Base-by-base conservation (phyloP, 2,113 vertebrate genomes). In the Menidia beryllina region DNA sequence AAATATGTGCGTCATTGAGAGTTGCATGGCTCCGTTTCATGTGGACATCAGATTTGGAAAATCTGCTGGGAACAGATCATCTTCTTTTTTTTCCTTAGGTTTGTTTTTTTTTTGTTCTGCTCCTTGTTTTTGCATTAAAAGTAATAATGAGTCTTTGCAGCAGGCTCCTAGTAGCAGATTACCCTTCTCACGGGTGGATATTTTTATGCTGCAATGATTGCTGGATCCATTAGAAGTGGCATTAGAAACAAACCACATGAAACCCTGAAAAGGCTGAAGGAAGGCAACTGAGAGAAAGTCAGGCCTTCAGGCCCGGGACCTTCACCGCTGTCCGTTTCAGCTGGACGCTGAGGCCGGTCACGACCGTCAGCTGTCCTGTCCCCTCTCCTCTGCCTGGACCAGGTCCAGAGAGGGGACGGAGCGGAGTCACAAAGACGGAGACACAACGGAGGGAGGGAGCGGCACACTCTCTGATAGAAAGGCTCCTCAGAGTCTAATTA, bases 401-500 rank as follows among this genome's bases (percentile, higher is more conserved):
- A 3, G 60, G 60, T 83, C 84, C 86, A 85, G 53, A 60, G 56
- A 72, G 30, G 82, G 70, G 72, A 77, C 58, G 57, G 9, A n/a
- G 20, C 38, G 19, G 10, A 17, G 36, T 55, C 57, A 62, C 53
- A 47, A 58, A 77, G 60, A 59, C 48, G 62, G 48, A 55, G 41
- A 55, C 50, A 34, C 48, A 13, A 27, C 45, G 64, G 25, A 15
- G 50, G 49, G 60, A 54, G 69, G 45, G 41, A 17, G 15, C 4
- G 38, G 60, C n/a, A n/a, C n/a, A 55, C 52, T 49, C 53, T 4
- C 57, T 38, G 65, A 30, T 56, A 53, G 77, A 61, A 70, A 49
- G 63, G 24, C 71, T 57, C 72, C 86, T 88, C 57, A 67, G 61
- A 60, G 70, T 84, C 85, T 90, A 87, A 86, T 89, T 89, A 84